Conservation (phyloP, 2,797 vertebrate genomes). For the Mormyrus proboscirostris region DNA sequence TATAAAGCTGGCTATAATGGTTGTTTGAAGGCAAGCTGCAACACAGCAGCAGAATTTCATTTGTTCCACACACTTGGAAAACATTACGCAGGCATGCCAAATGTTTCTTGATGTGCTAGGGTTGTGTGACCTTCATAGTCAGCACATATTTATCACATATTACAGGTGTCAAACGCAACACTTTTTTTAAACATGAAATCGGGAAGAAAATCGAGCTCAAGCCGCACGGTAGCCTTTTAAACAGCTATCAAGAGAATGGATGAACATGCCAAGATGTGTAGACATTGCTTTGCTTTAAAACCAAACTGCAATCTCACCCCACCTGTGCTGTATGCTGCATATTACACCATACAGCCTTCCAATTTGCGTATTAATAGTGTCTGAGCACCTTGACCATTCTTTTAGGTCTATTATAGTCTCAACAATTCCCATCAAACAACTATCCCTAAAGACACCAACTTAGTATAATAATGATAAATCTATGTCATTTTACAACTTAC, state of each 20-base stretch:
- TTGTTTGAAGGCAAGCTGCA: conserved; percentile 79
- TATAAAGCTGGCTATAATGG: conserved; percentile 80
- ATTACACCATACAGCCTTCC: not conserved
- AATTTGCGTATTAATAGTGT: not conserved
- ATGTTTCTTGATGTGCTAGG: conserved; percentile 78
- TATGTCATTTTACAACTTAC: not conserved
- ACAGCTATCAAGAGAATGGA: conserved; percentile 44
- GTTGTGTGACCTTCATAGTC: conserved; percentile 84
- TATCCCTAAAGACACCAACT: not conserved
- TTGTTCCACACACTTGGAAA: conserved; percentile 86
- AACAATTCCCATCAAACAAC: not conserved
- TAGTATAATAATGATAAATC: not conserved
- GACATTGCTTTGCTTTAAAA: conserved; percentile 34
- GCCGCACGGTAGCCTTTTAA: conserved; percentile 49
- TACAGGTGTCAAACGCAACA: conserved; percentile 69
- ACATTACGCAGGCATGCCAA: conserved; percentile 76
- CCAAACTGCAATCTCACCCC: conserved; percentile 24
- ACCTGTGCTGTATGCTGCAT: not conserved
- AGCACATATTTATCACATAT: conserved; percentile 80
- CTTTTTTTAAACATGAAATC: conserved; percentile 49
- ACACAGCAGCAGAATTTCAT: conserved; percentile 79
- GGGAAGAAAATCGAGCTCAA: conserved; percentile 54
- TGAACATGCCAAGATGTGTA: conserved; percentile 20
- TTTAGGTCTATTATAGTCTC: not conserved
- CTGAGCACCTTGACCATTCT: not conserved